Base-by-base conservation (phyloP, 2,113 vertebrate species). In the Copsychus sechellarum region DNA sequence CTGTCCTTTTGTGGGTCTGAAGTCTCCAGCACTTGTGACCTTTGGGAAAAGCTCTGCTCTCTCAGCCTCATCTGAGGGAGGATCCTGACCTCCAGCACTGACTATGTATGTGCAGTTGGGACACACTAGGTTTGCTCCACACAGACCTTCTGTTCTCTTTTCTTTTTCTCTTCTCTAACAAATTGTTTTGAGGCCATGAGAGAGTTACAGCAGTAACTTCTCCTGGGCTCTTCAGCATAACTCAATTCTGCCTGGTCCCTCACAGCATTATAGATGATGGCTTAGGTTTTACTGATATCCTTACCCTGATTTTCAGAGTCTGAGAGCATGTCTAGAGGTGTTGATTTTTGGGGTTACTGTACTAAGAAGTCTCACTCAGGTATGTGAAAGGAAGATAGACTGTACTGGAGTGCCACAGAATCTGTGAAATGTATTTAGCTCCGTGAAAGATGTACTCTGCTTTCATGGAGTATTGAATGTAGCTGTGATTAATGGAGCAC, bases 401-500 rank as follows among this genome's bases (percentile, higher is more conserved):
- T 69, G 65, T 6, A 28, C n/a, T 51, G 71, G 81, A 93, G 79
- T 81, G 89, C 60, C 91, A 92, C 43, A 31, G 81, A 72, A 51
- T 80, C 71, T 34, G 47, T 58, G 94, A 90, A 89, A 88, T 0
- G 60, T 86, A 74, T 91, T 97, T 76, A 85, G 93, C 69, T 62
- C 12, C 0, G 64, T 96, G 95, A 98, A 92, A 94, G 88, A 96
- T 85, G 91, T 94, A 47, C 60, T 94, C 93, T 92, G 58, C 86
- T 92, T 90, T 91, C 95, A 77, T 6, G 31, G 86, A 91, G 84
- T 83, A 89, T 70, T 85, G 95, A 96, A 96, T 79, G 92, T 62
- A 71, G 84, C 92, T 76, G 56, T 95, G 97, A 98, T 96, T 95
- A 96, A 97, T 88, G 92, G 92, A 77, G 54, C 89, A 87, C 90